Evolutionary conservation across 2,113 vertebrate genomes (phyloP), one percentile per base, ranked within the genome.

Genomic region (Callaeas wilsoni): DNA sequence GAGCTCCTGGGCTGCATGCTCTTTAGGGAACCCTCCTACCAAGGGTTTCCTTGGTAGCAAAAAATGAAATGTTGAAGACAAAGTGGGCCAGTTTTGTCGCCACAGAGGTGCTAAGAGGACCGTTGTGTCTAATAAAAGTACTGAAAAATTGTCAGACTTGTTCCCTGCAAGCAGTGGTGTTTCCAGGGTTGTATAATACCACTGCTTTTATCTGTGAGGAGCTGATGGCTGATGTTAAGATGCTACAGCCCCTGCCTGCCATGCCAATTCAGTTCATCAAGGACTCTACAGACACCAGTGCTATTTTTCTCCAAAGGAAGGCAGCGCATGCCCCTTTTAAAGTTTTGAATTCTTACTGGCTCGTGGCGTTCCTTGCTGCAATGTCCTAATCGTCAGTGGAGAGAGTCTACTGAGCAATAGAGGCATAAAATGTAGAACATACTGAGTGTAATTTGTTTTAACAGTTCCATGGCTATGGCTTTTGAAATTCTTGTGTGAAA

Each of bases 211-310:
- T 85, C 55, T 69, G 33, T 25, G 73, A 69, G 35, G 62, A 85
- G 52, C 33, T 1, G 23, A 49, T 70, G 68, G 57, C 79, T 87
- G 79, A 69, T 62, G n/a, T 33, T 33, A 10, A 67, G 46, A 80
- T 67, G 53, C 60, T 77, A 20, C 33, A 69, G 65, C 63, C 44
- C 42, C 10, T 8, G 35, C 20, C 70, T 74, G 46, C 42, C 3
- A 0, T 80, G 56, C 29, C 26, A 25, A 0, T 70, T 57, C n/a
- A 4, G 30, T 64, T 49, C 26, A 21, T 33, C 4, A 12, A 77
- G 42, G 55, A 16, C 56, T 73, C 29, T 39, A 4, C 39, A 44
- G 67, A 19, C 69, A 55, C 14, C 14, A 13, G 1, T 8, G 14
- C 9, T 67, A 74, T 65, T 77, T 35, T 13, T 10, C 32, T 56